phyloP scores from a whole-genome alignment of 2,888 invertebrate genomes.

The Iphiclides podalirius region DNA sequence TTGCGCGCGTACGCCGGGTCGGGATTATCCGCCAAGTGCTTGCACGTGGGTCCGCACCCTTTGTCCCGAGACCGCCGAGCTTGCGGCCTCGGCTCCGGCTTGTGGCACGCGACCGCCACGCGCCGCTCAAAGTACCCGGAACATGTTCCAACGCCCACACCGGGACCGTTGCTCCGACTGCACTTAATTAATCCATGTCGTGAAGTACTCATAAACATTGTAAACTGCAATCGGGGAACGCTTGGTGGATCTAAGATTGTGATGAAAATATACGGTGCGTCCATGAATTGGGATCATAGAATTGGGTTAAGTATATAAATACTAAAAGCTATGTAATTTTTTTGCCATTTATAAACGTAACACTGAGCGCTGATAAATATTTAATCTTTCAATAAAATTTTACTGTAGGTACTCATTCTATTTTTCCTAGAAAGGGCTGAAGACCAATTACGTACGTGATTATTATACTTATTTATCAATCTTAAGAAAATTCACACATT shows the following conservation, averaged over 20 bases:
- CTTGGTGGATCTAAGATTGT: neutral
- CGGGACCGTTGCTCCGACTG: constrained; percentile 63
- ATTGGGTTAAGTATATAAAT: too few relatives aligned
- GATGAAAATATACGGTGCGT: too few relatives aligned
- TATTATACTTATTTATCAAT: too few relatives aligned
- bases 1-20: constrained; percentile 60
- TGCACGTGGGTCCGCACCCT: constrained; percentile 37
- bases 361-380: too few relatives aligned
- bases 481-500: too few relatives aligned
- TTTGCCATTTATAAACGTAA: too few relatives aligned
- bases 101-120: constrained; percentile 40
- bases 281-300: too few relatives aligned
- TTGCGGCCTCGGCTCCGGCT: constrained; percentile 22
- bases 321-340: too few relatives aligned
- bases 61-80: constrained; percentile 1
- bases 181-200: constrained; percentile 73
- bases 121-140: constrained; percentile 59
- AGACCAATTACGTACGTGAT: too few relatives aligned
- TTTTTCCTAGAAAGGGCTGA: too few relatives aligned
- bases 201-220: constrained; percentile 42
- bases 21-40: constrained; percentile 60
- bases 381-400: too few relatives aligned
- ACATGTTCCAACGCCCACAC: constrained; percentile 60
- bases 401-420: too few relatives aligned
- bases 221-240: constrained; percentile 15